These are phyloP conservation scores for Acarapis woodi DNA, from an alignment of 1,140 invertebrate genomes.

Conservation along the genomic window DNA sequence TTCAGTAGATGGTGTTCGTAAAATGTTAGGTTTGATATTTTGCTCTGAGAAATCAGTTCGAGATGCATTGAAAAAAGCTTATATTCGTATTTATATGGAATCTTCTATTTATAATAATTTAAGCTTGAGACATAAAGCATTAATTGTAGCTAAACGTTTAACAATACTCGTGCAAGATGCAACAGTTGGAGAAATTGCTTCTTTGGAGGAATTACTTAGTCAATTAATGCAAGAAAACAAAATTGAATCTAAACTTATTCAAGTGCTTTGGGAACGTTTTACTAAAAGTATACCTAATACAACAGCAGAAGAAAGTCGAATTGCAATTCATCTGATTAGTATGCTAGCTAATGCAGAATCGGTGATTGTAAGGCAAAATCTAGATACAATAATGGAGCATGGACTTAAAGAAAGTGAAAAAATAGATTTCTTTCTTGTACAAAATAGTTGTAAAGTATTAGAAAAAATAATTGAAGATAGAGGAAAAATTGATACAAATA, in stretches of 20 bases:
- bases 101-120: neutral
- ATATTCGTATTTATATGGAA: conserved; percentile 29
- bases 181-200: conserved; percentile 29
- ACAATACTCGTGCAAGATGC: conserved; percentile 26
- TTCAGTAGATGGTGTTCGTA: conserved; percentile 32
- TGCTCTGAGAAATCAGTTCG: conserved; percentile 30
- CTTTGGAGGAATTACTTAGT: conserved; percentile 37
- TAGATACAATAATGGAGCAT: conserved; percentile 25
- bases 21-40: conserved; percentile 44
- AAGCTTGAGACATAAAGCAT: conserved; percentile 18
- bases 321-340: conserved; percentile 35
- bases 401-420: conserved; percentile 23
- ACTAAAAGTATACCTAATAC: conserved; percentile 38
- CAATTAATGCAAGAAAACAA: conserved; percentile 24
- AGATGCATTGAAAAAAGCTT: conserved; percentile 29
- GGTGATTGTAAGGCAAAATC: conserved; percentile 25
- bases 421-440: conserved; percentile 24
- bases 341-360: conserved; percentile 30
- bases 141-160: conserved; percentile 28
- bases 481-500: conserved; percentile 11
- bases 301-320: conserved; percentile 30
- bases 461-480: conserved; percentile 20
- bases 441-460: conserved; percentile 27
- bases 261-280: conserved; percentile 52
- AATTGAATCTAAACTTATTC: conserved; percentile 21